phyloP scores from a whole-genome alignment of 1,140 invertebrate genomes.

The Lepidurus packardi region DNA sequence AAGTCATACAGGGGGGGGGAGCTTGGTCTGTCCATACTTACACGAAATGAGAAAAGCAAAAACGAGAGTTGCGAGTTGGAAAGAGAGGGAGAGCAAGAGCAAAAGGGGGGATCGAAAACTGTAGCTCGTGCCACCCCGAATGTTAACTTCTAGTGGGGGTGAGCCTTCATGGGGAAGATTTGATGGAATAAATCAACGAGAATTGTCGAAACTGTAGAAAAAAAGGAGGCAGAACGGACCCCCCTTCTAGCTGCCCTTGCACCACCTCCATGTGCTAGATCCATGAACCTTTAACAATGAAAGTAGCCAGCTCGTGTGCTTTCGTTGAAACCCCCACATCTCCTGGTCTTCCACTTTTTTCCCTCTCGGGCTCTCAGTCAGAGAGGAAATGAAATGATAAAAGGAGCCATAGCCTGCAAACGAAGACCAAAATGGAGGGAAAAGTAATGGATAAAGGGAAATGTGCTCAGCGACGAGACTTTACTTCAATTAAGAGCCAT shows the following conservation, averaged over 20 bases:
- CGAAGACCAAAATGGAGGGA: not conserved
- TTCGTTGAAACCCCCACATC: constrained; percentile 1
- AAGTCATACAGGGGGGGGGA: not conserved
- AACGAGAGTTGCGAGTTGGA: not conserved
- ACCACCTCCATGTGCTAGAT: not conserved
- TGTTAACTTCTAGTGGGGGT: constrained; percentile 14
- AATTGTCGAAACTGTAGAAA: constrained; percentile 19
- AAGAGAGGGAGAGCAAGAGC: not conserved
- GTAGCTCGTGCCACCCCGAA: constrained; percentile 13
- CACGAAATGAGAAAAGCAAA: constrained; percentile 19
- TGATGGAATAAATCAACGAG: constrained; percentile 18
- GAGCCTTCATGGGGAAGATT: constrained; percentile 4
- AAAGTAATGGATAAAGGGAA: constrained; percentile 17
- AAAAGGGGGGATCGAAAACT: not conserved
- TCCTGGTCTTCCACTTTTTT: not conserved
- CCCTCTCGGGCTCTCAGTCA: not conserved
- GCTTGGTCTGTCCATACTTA: constrained; percentile 6
- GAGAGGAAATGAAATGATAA: not conserved
- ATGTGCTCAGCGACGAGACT: not conserved
- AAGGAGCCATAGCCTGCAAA: not conserved
- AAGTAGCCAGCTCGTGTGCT: constrained; percentile 11
- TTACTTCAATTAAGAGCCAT: constrained; percentile 19
- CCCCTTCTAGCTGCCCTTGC: not conserved
- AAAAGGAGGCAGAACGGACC: not conserved
- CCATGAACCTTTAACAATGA: constrained; percentile 12